phyloP scores from a whole-genome alignment of 2,797 vertebrate genomes.

The Sarcophilus harrisii region DNA sequence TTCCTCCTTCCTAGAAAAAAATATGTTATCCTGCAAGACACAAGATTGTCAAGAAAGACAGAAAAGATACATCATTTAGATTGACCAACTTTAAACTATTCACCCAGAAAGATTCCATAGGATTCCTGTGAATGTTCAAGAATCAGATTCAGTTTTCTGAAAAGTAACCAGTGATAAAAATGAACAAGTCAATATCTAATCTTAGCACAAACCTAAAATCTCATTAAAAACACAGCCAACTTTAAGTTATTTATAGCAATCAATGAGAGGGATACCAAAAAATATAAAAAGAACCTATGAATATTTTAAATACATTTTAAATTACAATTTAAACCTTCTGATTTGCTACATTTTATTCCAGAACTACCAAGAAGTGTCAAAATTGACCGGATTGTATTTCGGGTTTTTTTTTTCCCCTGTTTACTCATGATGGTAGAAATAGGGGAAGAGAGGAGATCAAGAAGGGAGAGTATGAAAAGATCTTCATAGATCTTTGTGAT shows the following conservation, averaged over 20 bases:
- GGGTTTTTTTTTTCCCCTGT: slow-evolving; percentile 23
- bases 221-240: neutral
- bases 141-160: slow-evolving; percentile 16
- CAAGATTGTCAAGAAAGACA: neutral
- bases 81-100: slow-evolving; percentile 15
- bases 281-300: neutral
- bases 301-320: neutral
- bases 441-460: neutral
- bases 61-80: neutral
- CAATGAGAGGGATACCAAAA: neutral
- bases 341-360: neutral
- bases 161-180: slow-evolving; percentile 31
- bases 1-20: neutral
- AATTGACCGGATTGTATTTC: neutral
- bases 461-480: neutral
- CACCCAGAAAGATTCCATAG: slow-evolving; percentile 1
- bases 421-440: slow-evolving; percentile 21
- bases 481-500: too few relatives aligned
- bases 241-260: neutral
- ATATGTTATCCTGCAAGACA: neutral
- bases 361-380: neutral
- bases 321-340: neutral
- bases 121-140: slow-evolving; percentile 1
- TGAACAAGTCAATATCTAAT: neutral
- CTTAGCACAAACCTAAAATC: slow-evolving; percentile 22